These are phyloP conservation scores for Dicyrtomina minuta DNA, from an alignment of 2,888 invertebrate genomes.

Conservation along the genomic window DNA sequence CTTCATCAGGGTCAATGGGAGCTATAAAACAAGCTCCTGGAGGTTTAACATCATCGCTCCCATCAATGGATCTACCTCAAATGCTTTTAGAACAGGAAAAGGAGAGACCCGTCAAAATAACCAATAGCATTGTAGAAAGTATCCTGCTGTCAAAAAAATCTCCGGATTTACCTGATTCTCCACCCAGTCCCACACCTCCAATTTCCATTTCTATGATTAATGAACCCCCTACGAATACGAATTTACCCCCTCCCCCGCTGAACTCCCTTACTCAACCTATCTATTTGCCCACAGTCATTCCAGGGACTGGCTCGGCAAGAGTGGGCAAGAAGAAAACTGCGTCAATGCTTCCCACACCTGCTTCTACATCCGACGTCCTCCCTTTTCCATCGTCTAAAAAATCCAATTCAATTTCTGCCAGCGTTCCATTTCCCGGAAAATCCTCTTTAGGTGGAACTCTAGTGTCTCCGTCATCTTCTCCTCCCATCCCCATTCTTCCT, in stretches of 20 bases:
- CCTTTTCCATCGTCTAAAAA: slow-evolving; percentile 30
- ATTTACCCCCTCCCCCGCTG: slow-evolving; percentile 9
- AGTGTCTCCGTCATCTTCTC: slow-evolving; percentile 9
- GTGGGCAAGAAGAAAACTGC: slow-evolving; percentile 33
- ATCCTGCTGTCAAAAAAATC: slow-evolving; percentile 24
- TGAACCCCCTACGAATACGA: neutral
- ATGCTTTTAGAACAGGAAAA: neutral
- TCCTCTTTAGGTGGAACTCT: slow-evolving; percentile 8
- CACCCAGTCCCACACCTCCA: slow-evolving; percentile 14
- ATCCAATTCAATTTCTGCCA: neutral
- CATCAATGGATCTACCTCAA: slow-evolving; percentile 2
- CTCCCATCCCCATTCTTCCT: slow-evolving; percentile 26
- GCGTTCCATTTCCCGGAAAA: slow-evolving; percentile 21
- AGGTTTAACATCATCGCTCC: slow-evolving; percentile 8
- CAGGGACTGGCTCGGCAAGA: slow-evolving; percentile 29
- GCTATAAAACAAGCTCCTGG: slow-evolving; percentile 9
- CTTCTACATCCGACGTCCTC: slow-evolving; percentile 23
- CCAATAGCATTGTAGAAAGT: slow-evolving; percentile 35
- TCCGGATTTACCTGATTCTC: slow-evolving; percentile 11
- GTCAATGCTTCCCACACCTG: slow-evolving; percentile 21
- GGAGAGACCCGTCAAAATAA: slow-evolving; percentile 18
- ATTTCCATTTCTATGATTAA: slow-evolving; percentile 33
- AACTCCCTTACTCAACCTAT: slow-evolving; percentile 1
- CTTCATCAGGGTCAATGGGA: neutral
- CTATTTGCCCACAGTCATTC: slow-evolving; percentile 20